These are phyloP conservation scores for Dascyllus trimaculatus DNA, from an alignment of 2,113 vertebrate species.

Conservation along the genomic window DNA sequence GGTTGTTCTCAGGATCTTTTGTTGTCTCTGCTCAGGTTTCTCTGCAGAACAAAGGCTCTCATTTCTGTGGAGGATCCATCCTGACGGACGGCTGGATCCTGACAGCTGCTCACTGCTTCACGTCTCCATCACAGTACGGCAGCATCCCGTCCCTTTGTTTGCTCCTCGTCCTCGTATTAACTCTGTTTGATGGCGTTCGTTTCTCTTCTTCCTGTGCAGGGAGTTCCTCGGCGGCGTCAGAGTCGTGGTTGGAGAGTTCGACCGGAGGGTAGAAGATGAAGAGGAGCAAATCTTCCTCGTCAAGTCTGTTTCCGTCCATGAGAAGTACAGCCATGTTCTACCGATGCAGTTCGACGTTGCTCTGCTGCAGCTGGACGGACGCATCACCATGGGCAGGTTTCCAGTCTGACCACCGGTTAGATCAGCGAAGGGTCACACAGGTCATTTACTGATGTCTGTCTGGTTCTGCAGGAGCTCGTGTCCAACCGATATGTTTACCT, in stretches of 20 bases:
- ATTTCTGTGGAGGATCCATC: slow-evolving; percentile 91
- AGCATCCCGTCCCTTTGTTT: no score
- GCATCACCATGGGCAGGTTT: slow-evolving; percentile 87
- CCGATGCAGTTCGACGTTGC: slow-evolving; percentile 91
- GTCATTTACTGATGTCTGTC: background rate
- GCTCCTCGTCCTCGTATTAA: no score
- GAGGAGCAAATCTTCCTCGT: slow-evolving; percentile 85
- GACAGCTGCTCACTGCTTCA: slow-evolving; percentile 90
- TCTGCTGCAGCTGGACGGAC: slow-evolving; percentile 85
- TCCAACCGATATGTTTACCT: slow-evolving; percentile 89
- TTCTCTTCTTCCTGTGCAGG: slow-evolving; percentile 47
- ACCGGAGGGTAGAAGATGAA: slow-evolving; percentile 79
- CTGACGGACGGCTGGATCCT: slow-evolving; percentile 88
- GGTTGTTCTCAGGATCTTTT: no score
- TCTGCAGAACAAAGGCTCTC: slow-evolving; percentile 83
- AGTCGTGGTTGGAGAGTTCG: slow-evolving; percentile 87
- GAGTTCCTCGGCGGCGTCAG: slow-evolving; percentile 68
- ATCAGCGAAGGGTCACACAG: no score
- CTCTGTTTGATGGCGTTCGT: no score
- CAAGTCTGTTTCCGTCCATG: slow-evolving; percentile 84
- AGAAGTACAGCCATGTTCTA: slow-evolving; percentile 82
- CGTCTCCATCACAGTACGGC: slow-evolving; percentile 58
- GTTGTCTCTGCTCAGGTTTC: slow-evolving; percentile 83
- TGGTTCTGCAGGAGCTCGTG: slow-evolving; percentile 76
- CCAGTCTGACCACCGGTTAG: background rate